phyloP scores from a whole-genome alignment of 1,140 invertebrate species.

The Phortica variegata region DNA sequence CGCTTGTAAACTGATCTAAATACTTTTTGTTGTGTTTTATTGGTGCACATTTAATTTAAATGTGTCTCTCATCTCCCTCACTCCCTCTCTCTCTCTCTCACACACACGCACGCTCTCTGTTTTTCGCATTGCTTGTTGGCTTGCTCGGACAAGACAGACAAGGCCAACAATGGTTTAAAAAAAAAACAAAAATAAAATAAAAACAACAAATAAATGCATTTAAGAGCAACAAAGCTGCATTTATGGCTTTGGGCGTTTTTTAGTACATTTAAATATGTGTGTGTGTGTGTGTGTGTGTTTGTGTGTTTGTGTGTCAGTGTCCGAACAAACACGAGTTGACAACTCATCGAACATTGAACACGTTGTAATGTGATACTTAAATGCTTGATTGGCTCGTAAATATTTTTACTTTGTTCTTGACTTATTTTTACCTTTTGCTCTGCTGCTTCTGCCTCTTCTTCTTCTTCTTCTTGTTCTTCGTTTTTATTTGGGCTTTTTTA shows the following conservation, averaged over 20 bases:
- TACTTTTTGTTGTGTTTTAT: conserved; percentile 41
- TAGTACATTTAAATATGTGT: too few species aligned
- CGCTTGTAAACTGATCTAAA: conserved; percentile 54
- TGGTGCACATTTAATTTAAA: conserved; percentile 20
- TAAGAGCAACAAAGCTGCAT: conserved; percentile 53
- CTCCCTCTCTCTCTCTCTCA: too few species aligned
- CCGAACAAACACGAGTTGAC: conserved; percentile 53
- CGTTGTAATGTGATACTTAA: conserved; percentile 57
- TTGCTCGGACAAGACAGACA: too few species aligned
- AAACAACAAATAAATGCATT: conserved; percentile 51
- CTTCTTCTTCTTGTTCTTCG: background rate
- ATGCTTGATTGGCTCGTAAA: conserved; percentile 57
- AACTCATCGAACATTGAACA: conserved; percentile 57
- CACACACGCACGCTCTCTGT: too few species aligned
- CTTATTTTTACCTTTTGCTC: too few species aligned
- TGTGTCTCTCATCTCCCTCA: too few species aligned
- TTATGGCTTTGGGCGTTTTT: conserved; percentile 24
- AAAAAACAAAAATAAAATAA: too few species aligned
- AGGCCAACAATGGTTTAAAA: background rate
- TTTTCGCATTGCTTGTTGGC: too few species aligned
- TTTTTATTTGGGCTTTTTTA: too few species aligned
- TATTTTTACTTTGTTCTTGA: conserved; percentile 46
- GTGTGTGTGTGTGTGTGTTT: conserved; percentile 12
- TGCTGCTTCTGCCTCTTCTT: too few species aligned
- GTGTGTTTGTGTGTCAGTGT: conserved; percentile 8